These are phyloP conservation scores for Vidua macroura DNA, from an alignment of 2,113 vertebrate genomes.

Conservation along the genomic window DNA sequence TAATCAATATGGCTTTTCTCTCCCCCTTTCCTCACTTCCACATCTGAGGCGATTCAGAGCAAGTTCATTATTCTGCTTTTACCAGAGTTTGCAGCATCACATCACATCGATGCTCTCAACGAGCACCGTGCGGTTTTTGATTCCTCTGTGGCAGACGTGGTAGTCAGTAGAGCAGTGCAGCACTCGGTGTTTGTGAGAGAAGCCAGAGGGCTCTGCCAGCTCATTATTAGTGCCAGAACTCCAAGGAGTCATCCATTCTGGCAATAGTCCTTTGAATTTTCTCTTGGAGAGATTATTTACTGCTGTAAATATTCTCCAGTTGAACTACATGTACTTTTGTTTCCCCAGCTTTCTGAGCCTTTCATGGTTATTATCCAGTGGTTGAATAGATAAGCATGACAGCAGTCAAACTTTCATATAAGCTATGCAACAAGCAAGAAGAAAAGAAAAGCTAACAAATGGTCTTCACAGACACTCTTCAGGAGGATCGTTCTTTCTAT, in stretches of 20 bases:
- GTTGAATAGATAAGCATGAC: not conserved
- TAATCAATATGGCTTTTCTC: not conserved
- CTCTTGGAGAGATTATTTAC: not conserved
- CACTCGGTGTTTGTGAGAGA: not conserved
- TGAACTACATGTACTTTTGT: not conserved
- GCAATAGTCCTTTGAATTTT: not conserved
- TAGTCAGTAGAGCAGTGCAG: not conserved
- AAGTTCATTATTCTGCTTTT: not conserved
- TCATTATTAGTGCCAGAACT: not conserved
- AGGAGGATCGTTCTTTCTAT: not conserved
- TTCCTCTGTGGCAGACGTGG: accelerated
- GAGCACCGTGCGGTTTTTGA: accelerated
- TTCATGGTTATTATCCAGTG: not conserved
- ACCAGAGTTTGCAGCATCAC: not conserved
- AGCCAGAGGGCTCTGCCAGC: not conserved
- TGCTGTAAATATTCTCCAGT: not conserved
- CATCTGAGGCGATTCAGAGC: not conserved
- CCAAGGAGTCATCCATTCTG: not conserved
- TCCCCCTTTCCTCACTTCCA: not conserved
- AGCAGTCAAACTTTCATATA: not conserved
- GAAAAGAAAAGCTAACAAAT: not conserved
- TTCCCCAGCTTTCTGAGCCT: not conserved
- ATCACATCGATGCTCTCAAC: not conserved
- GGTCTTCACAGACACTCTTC: not conserved
- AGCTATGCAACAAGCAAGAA: not conserved